Conservation (phyloP, 2,797 vertebrate species). For the Diglossa cyanea region DNA sequence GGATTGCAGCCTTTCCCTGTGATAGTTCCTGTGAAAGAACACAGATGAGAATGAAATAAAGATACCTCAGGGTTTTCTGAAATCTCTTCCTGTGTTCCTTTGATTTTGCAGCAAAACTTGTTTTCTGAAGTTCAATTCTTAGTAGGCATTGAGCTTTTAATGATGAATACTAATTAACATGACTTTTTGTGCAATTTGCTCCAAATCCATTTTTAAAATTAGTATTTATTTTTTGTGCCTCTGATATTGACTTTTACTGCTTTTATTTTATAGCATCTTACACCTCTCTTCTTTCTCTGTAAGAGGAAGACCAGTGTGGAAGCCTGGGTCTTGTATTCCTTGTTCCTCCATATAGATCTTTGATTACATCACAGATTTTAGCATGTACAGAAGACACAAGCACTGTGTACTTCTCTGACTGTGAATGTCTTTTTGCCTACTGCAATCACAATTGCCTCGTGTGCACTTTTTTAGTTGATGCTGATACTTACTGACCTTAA, state of each 20-base stretch:
- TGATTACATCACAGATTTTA: neutral
- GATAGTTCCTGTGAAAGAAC: neutral
- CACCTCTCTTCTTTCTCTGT: neutral
- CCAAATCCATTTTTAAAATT: neutral
- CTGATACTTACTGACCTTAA: conserved; percentile 69
- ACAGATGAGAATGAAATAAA: neutral
- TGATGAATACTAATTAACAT: neutral
- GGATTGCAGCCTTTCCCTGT: neutral
- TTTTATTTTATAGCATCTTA: neutral
- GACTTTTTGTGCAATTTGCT: neutral
- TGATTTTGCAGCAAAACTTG: neutral
- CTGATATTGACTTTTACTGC: neutral
- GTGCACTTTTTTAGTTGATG: conserved; percentile 62
- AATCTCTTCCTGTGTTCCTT: neutral
- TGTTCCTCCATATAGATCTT: neutral
- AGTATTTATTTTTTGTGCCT: neutral
- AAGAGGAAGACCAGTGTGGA: neutral
- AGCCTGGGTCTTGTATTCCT: neutral
- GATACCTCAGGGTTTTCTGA: neutral
- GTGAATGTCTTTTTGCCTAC: neutral
- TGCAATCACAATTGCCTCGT: conserved; percentile 30
- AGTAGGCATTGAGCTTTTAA: neutral
- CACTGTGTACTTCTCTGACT: neutral
- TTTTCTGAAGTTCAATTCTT: neutral
- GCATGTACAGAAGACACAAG: neutral